These are phyloP conservation scores for Leptoclinus maculatus DNA, from an alignment of 2,797 vertebrate species.

Conservation along the genomic window DNA sequence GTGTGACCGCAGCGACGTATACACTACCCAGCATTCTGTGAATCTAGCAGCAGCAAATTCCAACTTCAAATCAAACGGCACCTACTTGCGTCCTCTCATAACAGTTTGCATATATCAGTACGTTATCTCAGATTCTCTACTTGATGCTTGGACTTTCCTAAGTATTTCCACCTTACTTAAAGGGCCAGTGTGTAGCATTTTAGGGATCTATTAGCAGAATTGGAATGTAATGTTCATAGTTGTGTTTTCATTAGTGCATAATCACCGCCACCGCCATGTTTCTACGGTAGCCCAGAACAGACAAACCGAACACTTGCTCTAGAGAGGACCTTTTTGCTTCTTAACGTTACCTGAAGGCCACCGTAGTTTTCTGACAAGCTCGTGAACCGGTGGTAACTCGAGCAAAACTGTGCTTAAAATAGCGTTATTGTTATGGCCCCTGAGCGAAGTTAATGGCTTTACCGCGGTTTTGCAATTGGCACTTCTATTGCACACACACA, in stretches of 20 bases:
- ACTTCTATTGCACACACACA: no score
- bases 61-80: not conserved
- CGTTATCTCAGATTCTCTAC: no score
- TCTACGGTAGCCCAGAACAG: no score
- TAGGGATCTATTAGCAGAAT: no score
- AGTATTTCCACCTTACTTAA: not conserved
- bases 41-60: not conserved
- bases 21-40: not conserved
- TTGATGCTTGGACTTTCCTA: not conserved
- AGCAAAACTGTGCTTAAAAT: not conserved
- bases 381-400: no score
- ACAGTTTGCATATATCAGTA: not conserved
- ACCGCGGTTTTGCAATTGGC: not conserved
- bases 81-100: not conserved
- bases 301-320: no score
- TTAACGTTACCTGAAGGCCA: no score
- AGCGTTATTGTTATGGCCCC: not conserved
- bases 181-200: no score
- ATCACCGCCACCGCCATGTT: no score
- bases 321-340: no score
- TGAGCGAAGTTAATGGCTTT: not conserved
- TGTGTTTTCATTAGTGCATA: not conserved
- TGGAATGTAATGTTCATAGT: no score
- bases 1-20: conserved; percentile 11
- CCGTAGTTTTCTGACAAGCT: no score